Percentiles rank a stretch among this genome's conserved stretches.
phyloP scores from a whole-genome alignment of 2,888 invertebrate genomes.

The Phaedon cochleariae region DNA sequence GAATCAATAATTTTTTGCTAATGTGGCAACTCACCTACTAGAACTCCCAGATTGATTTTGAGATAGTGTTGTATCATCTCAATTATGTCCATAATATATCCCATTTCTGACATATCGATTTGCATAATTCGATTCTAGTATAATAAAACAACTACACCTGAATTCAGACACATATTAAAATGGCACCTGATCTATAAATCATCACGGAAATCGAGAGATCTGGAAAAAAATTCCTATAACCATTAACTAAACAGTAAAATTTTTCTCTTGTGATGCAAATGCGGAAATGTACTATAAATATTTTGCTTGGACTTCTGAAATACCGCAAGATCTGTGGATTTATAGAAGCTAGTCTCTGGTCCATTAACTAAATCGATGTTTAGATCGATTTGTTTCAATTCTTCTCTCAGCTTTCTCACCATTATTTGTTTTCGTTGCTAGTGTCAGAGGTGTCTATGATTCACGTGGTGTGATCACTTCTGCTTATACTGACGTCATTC shows the following conservation, averaged over 20 bases:
- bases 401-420: no score
- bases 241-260: constrained; percentile 13
- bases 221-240: constrained; percentile 14
- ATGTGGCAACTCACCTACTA: no score
- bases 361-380: constrained; percentile 23
- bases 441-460: background rate
- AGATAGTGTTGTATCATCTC: no score
- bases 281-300: constrained; percentile 28
- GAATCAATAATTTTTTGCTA: no score
- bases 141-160: no score
- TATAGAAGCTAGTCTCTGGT: constrained; percentile 8
- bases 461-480: background rate
- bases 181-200: background rate
- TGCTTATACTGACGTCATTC: no score
- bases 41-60: no score
- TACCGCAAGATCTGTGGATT: constrained; percentile 16
- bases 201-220: background rate
- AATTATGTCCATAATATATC: no score
- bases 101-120: no score
- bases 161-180: no score
- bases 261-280: constrained; percentile 10
- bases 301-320: constrained; percentile 25
- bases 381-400: constrained; percentile 1
- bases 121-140: no score
- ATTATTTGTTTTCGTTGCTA: no score